Conservation (phyloP, 2,888 invertebrate genomes). For the Apocheima hispidaria region DNA sequence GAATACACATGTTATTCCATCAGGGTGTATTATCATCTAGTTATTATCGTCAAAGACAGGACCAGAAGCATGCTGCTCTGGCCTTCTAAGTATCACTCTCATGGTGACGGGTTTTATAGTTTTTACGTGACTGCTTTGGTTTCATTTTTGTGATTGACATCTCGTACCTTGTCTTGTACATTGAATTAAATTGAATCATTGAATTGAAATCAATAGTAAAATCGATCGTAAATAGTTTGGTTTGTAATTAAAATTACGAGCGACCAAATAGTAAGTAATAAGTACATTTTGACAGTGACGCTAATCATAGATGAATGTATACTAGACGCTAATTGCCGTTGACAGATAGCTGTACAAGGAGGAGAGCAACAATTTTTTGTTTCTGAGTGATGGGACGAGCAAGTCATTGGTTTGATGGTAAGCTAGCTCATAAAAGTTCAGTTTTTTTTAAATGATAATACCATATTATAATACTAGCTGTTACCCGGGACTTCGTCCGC, state of each 20-base stretch:
- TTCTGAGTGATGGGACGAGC: no score
- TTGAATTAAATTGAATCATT: no score
- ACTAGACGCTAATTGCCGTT: no score
- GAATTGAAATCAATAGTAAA: neutral
- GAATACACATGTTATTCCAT: neutral
- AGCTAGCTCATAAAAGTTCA: no score
- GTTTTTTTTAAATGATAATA: no score
- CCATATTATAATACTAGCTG: no score
- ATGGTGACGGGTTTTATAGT: neutral
- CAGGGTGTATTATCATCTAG: neutral
- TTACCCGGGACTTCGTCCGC: no score
- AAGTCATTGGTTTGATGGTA: no score
- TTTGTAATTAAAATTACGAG: slow-evolving; percentile 3
- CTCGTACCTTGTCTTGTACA: no score
- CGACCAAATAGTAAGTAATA: neutral
- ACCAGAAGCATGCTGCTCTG: neutral
- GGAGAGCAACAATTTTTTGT: no score
- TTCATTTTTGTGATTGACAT: neutral
- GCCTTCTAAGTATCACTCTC: neutral
- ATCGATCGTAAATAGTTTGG: neutral
- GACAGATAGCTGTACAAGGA: no score
- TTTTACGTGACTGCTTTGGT: neutral
- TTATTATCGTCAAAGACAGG: neutral
- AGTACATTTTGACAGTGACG: neutral
- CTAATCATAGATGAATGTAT: no score